Percentiles rank a stretch among this genome's conserved stretches.
These are phyloP conservation scores for Plemyria rubiginata DNA, from an alignment of 2,888 invertebrate species.

Conservation along the genomic window DNA sequence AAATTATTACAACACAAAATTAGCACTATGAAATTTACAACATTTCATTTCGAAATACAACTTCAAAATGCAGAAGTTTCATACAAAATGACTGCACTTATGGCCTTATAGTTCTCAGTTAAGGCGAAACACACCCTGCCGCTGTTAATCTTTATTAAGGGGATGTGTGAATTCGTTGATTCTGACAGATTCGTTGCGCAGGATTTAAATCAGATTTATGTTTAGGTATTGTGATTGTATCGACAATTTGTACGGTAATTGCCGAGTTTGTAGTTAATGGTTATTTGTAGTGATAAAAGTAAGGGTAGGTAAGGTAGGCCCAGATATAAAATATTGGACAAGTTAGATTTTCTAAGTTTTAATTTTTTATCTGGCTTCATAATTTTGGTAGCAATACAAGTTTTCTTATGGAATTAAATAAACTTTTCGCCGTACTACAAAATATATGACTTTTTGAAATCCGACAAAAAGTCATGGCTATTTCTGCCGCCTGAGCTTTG, in stretches of 20 bases:
- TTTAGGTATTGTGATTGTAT: slow-evolving; percentile 40
- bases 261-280: slow-evolving; percentile 34
- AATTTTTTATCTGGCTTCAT: too few relatives aligned
- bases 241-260: slow-evolving; percentile 38
- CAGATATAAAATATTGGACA: too few relatives aligned
- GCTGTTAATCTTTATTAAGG: slow-evolving; percentile 78
- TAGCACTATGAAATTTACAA: slow-evolving; percentile 48
- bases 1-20: slow-evolving; percentile 49
- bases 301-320: neutral
- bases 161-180: slow-evolving; percentile 69
- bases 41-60: neutral
- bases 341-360: too few relatives aligned
- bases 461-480: too few relatives aligned
- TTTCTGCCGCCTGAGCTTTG: too few relatives aligned
- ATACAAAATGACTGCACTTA: slow-evolving; percentile 35
- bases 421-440: too few relatives aligned
- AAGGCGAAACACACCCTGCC: slow-evolving; percentile 54
- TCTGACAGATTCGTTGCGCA: slow-evolving; percentile 63
- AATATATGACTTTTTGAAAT: too few relatives aligned
- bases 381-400: too few relatives aligned
- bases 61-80: slow-evolving; percentile 19
- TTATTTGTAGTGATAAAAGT: slow-evolving; percentile 13
- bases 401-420: too few relatives aligned
- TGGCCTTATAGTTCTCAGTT: slow-evolving; percentile 46
- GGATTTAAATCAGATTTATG: slow-evolving; percentile 42